Evolutionary conservation across 2,797 vertebrate genomes (phyloP), one percentile per base, ranked within the genome.

Genomic region (Premnoplex brunnescens): DNA sequence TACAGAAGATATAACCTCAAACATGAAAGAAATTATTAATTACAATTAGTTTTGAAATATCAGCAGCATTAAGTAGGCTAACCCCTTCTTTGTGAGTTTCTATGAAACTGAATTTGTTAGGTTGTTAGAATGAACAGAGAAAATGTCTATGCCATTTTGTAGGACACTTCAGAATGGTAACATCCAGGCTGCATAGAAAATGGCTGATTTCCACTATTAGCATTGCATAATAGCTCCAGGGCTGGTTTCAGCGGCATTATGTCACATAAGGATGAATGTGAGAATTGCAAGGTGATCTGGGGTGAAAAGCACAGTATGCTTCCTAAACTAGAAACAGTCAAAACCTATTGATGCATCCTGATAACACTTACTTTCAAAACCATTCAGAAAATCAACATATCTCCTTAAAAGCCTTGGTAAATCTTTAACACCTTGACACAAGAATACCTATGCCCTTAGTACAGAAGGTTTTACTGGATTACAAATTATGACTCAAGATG

Each of bases 221-320:
- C 88, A 93, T 90, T 96, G 83, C 95, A 88, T 92, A 94, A 88
- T 92, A 88, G 94, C 92, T 90, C 34, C 85, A 76, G 95, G 96
- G 91, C 85, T 90, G 73, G 66, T 94, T 96, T 97, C 93, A 90
- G 79, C 88, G 88, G 79, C 83, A 71, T 88, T 94, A 88, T 94
- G 89, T 97, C 95, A 91, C 69, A 95, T 86, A 95, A 43, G 51
- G 85, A 93, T 89, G 86, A 93, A 90, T 81, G 89, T 91, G 95
- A 95, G 89, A 96, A 96, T 56, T 92, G 85, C 91, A 96, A 96
- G 89, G 89, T 96, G 95, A 96, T 93, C 71, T 91, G 41, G 85
- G 94, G 94, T 96, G 95, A 96, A 89, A 91, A 88, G 66, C 82
- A 93, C 87, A 95, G 76, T 91, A 86, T 92, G 89, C 59, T 95